A percentile compares a stretch with the other conserved stretches of the same genome.
Evolutionary conservation across 1,140 invertebrate genomes (phyloP).

Genomic region (Orchestia grillus): DNA sequence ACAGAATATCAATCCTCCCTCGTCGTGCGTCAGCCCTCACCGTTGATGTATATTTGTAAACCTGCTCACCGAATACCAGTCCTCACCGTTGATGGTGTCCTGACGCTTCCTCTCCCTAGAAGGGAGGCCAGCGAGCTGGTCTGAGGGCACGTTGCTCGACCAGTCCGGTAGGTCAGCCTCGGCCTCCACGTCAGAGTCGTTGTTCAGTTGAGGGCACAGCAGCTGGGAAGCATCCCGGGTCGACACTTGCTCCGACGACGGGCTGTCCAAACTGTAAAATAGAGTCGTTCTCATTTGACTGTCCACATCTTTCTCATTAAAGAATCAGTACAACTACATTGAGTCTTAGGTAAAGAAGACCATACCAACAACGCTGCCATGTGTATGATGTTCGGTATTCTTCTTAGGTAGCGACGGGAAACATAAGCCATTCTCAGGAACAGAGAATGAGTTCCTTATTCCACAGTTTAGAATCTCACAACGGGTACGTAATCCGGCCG

Average conservation of each 20-base stretch:
- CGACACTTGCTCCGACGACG: slow-evolving; percentile 74
- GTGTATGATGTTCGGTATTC: background rate
- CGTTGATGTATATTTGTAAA: no score
- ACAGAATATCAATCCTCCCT: no score
- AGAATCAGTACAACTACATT: background rate
- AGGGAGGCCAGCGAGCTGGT: slow-evolving; percentile 80
- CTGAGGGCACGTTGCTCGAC: slow-evolving; percentile 85
- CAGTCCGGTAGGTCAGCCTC: slow-evolving; percentile 85
- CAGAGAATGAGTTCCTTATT: background rate
- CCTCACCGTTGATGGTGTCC: slow-evolving; percentile 94
- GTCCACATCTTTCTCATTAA: background rate
- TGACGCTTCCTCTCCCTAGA: slow-evolving; percentile 91
- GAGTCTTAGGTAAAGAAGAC: background rate
- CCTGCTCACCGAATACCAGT: background rate
- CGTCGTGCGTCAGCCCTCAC: no score
- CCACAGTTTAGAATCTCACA: background rate
- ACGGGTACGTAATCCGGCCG: no score
- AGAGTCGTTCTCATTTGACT: background rate
- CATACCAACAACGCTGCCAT: background rate
- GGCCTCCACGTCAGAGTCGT: slow-evolving; percentile 85
- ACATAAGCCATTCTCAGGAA: background rate
- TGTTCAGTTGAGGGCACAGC: slow-evolving; percentile 61
- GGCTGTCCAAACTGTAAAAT: slow-evolving; percentile 76
- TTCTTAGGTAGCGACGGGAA: background rate
- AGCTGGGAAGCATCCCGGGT: slow-evolving; percentile 63